A percentile compares a stretch with the other conserved stretches of the same genome.
These are phyloP conservation scores for Pogonophryne albipinna DNA, from an alignment of 2,797 vertebrate genomes.

Conservation along the genomic window DNA sequence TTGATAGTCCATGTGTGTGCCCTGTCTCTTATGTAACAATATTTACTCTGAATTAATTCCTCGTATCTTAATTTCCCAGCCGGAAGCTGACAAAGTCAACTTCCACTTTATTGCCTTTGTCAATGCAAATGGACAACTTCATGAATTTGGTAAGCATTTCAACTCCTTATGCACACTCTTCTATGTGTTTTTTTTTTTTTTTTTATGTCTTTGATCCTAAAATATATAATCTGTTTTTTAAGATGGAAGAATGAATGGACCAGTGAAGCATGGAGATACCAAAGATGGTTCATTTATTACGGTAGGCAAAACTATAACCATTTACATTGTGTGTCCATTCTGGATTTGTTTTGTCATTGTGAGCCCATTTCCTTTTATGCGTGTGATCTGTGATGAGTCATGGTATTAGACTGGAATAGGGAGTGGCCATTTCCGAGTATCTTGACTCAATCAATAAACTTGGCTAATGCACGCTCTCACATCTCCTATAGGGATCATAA, in stretches of 20 bases:
- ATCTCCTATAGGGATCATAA: not conserved
- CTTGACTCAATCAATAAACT: constrained; percentile 31
- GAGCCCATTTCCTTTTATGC: not conserved
- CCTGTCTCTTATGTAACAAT: not conserved
- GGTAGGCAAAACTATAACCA: constrained; percentile 76
- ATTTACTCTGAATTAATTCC: not conserved
- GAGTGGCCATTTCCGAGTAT: not conserved
- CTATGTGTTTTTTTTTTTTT: not conserved
- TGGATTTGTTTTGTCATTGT: not conserved
- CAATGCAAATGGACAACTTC: constrained; percentile 91
- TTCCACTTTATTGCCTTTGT: constrained; percentile 97
- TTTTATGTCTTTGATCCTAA: not conserved
- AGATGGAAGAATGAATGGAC: constrained; percentile 94
- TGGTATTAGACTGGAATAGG: constrained; percentile 19
- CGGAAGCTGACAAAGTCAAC: constrained; percentile 91
- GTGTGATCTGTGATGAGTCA: constrained; percentile 24
- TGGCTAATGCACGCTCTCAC: not conserved
- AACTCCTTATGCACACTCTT: not conserved
- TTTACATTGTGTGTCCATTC: not conserved
- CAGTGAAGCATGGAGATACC: constrained; percentile 91
- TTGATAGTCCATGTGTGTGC: not conserved
- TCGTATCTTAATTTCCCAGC: constrained; percentile 75
- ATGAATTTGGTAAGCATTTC: constrained; percentile 91
- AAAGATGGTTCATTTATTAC: constrained; percentile 87
- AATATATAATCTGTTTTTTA: constrained; percentile 17